These are phyloP conservation scores for Carabus problematicus DNA, from an alignment of 2,888 invertebrate species.

Conservation along the genomic window DNA sequence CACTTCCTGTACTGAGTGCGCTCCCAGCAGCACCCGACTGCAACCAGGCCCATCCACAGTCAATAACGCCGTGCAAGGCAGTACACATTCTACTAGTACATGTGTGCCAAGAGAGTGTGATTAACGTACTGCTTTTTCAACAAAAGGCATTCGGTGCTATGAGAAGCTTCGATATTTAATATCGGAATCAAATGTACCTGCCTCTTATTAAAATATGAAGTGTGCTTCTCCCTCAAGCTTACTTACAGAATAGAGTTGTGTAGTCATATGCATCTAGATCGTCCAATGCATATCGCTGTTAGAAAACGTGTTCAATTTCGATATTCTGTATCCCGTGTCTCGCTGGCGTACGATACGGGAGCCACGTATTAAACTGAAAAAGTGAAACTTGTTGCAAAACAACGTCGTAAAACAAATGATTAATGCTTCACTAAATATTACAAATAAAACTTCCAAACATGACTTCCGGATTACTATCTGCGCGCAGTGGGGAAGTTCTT, in stretches of 20 bases:
- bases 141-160: too few relatives aligned
- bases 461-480: slow-evolving; percentile 33
- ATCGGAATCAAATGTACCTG: too few relatives aligned
- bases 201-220: too few relatives aligned
- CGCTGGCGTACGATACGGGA: not conserved
- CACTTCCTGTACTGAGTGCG: not conserved
- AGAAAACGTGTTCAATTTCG: not conserved
- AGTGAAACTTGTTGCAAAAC: slow-evolving; percentile 35
- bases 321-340: not conserved
- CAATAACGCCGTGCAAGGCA: too few relatives aligned
- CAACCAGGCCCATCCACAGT: too few relatives aligned
- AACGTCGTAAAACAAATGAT: slow-evolving; percentile 38
- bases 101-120: too few relatives aligned
- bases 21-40: slow-evolving; percentile 4
- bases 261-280: not conserved
- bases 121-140: too few relatives aligned
- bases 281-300: not conserved
- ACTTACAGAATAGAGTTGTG: not conserved
- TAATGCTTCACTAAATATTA: slow-evolving; percentile 40
- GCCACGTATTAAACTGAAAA: slow-evolving; percentile 15
- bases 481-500: slow-evolving; percentile 8
- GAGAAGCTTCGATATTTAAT: too few relatives aligned
- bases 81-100: too few relatives aligned
- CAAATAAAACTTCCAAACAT: slow-evolving; percentile 42
- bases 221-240: too few relatives aligned